Conservation (phyloP, 2,888 invertebrate species). For the Artemia sinica region DNA sequence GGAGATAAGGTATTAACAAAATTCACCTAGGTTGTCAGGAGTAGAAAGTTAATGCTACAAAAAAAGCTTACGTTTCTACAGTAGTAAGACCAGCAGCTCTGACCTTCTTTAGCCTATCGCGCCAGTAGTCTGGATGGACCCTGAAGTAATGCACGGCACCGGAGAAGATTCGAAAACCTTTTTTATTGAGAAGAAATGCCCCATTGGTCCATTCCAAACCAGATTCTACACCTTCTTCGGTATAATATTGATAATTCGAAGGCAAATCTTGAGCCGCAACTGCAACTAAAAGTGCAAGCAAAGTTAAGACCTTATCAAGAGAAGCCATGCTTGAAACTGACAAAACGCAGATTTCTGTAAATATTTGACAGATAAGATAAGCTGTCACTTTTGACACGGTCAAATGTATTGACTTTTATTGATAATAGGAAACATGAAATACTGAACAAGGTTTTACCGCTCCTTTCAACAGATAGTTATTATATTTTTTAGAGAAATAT, state of each 20-base stretch:
- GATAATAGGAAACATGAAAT: no score
- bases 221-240: conserved; percentile 30
- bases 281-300: background rate
- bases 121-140: conserved; percentile 37
- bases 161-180: conserved; percentile 33
- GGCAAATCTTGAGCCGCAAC: conserved; percentile 25
- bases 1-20: conserved; percentile 24
- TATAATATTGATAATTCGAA: conserved; percentile 36
- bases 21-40: background rate
- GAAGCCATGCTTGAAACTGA: no score
- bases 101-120: conserved; percentile 36
- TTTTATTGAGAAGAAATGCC: conserved; percentile 31
- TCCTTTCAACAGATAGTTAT: no score
- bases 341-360: no score
- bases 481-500: no score
- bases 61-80: conserved; percentile 35
- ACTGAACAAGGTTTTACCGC: no score
- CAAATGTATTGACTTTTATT: no score
- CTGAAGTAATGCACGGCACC: conserved; percentile 41
- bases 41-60: background rate
- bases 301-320: background rate
- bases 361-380: no score
- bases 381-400: no score
- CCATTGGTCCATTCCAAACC: conserved; percentile 30
- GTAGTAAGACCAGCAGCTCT: conserved; percentile 38